Evolutionary conservation across 2,113 vertebrate species (phyloP).

Genomic region (Caranx melampygus): DNA sequence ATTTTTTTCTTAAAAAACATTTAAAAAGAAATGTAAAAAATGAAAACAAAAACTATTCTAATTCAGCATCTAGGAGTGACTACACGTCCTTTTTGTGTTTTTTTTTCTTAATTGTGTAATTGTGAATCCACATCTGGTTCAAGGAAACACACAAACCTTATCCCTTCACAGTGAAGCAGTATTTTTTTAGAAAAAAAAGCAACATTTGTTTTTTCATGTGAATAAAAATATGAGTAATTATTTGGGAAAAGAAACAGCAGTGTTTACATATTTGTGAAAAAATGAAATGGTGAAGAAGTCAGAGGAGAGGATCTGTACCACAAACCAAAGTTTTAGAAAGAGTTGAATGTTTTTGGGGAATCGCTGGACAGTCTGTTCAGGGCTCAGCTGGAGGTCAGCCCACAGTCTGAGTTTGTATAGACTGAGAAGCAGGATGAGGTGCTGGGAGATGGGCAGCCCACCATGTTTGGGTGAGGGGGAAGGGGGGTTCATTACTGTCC

Average conservation of each 20-base stretch:
- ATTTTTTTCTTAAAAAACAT: slow-evolving; percentile 6
- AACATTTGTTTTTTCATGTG: not conserved
- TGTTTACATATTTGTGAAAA: slow-evolving; percentile 7
- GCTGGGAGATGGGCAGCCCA: not conserved
- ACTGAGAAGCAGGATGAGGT: not conserved
- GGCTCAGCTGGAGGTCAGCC: slow-evolving; percentile 5
- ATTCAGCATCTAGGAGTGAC: slow-evolving; percentile 11
- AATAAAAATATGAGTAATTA: slow-evolving; percentile 13
- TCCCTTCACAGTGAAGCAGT: too few species aligned
- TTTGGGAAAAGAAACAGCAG: not conserved
- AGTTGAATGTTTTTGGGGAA: not conserved
- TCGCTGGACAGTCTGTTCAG: not conserved
- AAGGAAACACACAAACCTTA: not conserved
- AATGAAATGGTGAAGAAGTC: not conserved
- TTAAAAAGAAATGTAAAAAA: not conserved
- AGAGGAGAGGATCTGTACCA: not conserved
- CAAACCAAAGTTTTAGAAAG: slow-evolving; percentile 2
- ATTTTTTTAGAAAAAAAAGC: too few species aligned
- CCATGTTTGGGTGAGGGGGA: slow-evolving; percentile 1
- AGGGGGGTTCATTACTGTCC: slow-evolving; percentile 9
- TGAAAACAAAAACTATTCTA: not conserved
- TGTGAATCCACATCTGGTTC: slow-evolving; percentile 3
- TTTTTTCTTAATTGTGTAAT: not conserved
- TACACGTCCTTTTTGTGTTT: slow-evolving; percentile 24
- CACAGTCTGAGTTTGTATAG: slow-evolving; percentile 7